phyloP scores from a whole-genome alignment of 2,113 vertebrate genomes.

The Chaetodon auriga region DNA sequence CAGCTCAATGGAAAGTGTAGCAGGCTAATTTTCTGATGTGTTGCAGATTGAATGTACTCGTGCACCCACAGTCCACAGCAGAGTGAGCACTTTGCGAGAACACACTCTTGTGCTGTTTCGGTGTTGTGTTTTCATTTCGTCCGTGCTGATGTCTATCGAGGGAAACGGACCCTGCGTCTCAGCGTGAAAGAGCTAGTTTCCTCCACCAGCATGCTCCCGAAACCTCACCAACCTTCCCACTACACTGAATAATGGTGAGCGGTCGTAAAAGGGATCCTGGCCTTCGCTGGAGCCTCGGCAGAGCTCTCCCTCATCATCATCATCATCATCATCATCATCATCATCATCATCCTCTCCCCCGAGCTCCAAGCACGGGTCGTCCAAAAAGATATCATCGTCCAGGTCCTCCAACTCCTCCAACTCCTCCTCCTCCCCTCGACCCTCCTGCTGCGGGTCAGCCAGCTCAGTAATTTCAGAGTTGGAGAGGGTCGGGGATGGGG shows the following conservation, averaged over 20 bases:
- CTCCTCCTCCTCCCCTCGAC: constrained; percentile 91
- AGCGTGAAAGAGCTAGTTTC: constrained; percentile 97
- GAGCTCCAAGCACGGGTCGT: constrained; percentile 89
- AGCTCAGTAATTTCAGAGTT: constrained; percentile 98
- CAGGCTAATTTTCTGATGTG: neutral
- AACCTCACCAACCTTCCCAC: constrained; percentile 99
- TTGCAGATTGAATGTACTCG: neutral
- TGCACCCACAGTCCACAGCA: constrained; percentile 3
- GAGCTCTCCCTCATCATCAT: constrained; percentile 83
- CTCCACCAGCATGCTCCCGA: constrained; percentile 95
- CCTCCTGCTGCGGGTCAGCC: constrained; percentile 92
- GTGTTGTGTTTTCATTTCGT: constrained; percentile 6
- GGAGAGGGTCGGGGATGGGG: constrained; percentile 98
- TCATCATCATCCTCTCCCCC: constrained; percentile 82
- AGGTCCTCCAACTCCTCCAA: constrained; percentile 87
- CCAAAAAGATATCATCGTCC: constrained; percentile 94
- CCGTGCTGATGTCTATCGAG: constrained; percentile 1
- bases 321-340: constrained; percentile 78
- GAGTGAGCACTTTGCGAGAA: constrained; percentile 18
- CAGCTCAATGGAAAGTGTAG: neutral
- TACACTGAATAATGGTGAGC: constrained; percentile 99
- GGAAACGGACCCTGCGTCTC: constrained; percentile 74
- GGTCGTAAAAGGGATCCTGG: constrained; percentile 99
- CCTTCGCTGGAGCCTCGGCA: constrained; percentile 88
- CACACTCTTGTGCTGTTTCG: neutral